Evolutionary conservation across 2,888 invertebrate genomes (phyloP).

Genomic region (Acleris laterana): DNA sequence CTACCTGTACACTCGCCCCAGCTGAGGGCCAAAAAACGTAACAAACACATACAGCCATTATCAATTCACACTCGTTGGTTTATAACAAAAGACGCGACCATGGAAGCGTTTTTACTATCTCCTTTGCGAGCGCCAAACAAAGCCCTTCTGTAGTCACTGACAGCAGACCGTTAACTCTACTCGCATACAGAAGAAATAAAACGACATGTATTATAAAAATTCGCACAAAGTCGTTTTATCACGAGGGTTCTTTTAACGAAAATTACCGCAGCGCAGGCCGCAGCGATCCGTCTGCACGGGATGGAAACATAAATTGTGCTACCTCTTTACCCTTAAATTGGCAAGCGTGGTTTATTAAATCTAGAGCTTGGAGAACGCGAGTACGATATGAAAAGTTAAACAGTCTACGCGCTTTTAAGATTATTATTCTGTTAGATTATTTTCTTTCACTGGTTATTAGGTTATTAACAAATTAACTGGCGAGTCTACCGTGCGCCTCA

Average conservation of each 20-base stretch:
- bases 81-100: constrained; percentile 68
- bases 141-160: constrained; percentile 49
- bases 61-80: constrained; percentile 74
- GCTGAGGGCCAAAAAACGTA: constrained; percentile 48
- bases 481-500: no score
- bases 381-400: neutral
- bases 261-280: constrained; percentile 12
- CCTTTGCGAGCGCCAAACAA: constrained; percentile 56
- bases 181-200: constrained; percentile 27
- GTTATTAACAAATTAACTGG: no score
- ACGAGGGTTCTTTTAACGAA: constrained; percentile 15
- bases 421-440: no score
- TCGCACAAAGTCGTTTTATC: constrained; percentile 22
- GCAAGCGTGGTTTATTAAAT: constrained; percentile 23
- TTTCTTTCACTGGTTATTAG: no score
- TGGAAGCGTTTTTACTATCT: constrained; percentile 61
- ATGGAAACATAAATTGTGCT: constrained; percentile 18
- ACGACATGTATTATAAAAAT: constrained; percentile 33
- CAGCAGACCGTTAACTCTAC: constrained; percentile 34
- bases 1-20: constrained; percentile 8
- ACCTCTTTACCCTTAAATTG: constrained; percentile 23
- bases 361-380: neutral
- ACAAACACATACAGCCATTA: constrained; percentile 67
- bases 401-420: neutral
- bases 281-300: constrained; percentile 17